phyloP scores from a whole-genome alignment of 2,797 vertebrate genomes.

The Pangasius sanitwongsei region DNA sequence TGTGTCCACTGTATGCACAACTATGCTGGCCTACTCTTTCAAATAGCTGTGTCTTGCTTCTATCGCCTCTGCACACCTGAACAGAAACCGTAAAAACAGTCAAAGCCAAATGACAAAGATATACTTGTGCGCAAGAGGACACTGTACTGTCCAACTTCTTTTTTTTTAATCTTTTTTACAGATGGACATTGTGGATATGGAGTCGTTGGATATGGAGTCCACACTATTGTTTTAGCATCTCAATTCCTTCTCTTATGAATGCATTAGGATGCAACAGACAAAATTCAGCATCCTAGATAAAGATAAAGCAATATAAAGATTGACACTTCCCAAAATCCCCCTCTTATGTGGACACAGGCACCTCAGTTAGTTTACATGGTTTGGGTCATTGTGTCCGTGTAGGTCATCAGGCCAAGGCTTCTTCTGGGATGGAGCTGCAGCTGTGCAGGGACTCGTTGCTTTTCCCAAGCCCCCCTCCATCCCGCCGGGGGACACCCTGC shows the following conservation, averaged over 20 bases:
- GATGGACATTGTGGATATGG: background rate
- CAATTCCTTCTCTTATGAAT: background rate
- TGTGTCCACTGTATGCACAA: background rate
- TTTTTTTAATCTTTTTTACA: background rate
- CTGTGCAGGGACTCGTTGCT: constrained; percentile 60
- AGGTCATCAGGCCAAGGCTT: constrained; percentile 55
- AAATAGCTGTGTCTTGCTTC: background rate
- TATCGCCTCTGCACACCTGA: background rate
- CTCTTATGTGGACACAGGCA: constrained; percentile 22
- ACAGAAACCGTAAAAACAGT: too few relatives aligned
- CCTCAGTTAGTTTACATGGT: constrained; percentile 35
- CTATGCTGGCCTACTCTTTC: background rate
- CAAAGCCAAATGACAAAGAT: background rate
- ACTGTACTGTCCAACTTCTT: background rate
- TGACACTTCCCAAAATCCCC: constrained; percentile 5
- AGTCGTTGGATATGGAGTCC: background rate
- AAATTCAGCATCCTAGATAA: background rate
- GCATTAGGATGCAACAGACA: background rate
- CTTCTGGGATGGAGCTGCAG: constrained; percentile 61
- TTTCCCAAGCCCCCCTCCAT: constrained; percentile 73
- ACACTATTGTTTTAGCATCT: background rate
- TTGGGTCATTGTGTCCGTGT: constrained; percentile 51
- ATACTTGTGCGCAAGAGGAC: background rate
- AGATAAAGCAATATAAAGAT: background rate
- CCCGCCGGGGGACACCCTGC: constrained; percentile 67